Percentiles rank a stretch among this genome's conserved stretches.
These are phyloP conservation scores for Mechanitis mazaeus DNA, from an alignment of 2,888 invertebrate genomes.

Conservation along the genomic window DNA sequence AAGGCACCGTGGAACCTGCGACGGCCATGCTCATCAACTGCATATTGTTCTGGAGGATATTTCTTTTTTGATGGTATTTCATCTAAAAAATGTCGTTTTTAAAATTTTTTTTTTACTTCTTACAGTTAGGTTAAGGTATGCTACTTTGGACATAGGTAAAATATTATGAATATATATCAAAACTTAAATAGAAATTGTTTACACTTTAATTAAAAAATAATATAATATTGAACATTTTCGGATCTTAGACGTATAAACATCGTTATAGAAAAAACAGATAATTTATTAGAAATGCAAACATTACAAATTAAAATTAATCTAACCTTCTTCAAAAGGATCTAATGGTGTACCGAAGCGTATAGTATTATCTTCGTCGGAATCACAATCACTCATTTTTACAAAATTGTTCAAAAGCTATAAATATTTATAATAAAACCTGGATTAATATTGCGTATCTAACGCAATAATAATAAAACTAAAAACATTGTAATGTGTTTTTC, in stretches of 20 bases:
- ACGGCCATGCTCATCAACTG: conserved; percentile 91
- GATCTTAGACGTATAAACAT: no score
- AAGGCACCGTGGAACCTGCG: conserved; percentile 98
- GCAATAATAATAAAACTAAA: no score
- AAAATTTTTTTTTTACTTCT: no score
- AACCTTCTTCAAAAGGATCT: conserved; percentile 90
- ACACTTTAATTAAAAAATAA: no score
- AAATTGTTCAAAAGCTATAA: not conserved
- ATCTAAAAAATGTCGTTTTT: conserved; percentile 69
- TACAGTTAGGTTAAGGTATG: no score
- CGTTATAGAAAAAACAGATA: no score
- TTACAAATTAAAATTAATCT: not conserved
- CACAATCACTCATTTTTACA: conserved; percentile 51
- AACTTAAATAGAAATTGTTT: not conserved
- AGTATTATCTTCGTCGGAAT: conserved; percentile 79
- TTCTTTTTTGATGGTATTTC: conserved; percentile 88
- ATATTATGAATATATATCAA: no score
- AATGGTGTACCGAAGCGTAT: conserved; percentile 88
- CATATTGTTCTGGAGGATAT: conserved; percentile 86
- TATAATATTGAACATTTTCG: no score
- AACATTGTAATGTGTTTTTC: no score
- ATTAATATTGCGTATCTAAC: no score
- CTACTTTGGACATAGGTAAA: no score
- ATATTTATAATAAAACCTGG: not conserved
- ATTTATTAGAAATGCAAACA: no score